Evolutionary conservation across 2,113 vertebrate species (phyloP), one percentile per base, ranked within the genome.

Genomic region (Macrotis lagotis): DNA sequence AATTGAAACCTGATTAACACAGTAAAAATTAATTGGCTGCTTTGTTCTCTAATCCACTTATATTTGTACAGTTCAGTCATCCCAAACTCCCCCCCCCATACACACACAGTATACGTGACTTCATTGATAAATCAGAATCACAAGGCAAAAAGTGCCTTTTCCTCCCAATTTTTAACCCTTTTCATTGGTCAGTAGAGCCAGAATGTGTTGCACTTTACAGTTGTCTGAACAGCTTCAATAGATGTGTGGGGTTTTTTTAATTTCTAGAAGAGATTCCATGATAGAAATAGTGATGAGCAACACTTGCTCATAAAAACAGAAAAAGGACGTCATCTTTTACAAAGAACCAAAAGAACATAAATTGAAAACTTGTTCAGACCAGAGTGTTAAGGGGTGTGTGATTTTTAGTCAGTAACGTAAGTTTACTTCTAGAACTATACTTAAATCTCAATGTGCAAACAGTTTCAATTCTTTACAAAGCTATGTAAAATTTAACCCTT

Each of bases 311-410:
- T 93, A 92, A 51, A 89, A 91, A 88, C 66, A 88, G 93, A 48
- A 50, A 91, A 89, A 94, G 51, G 51, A 89, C n/a, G n/a, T 44
- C 89, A 88, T 66, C 89, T 66, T 74, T 50, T 44, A 74, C 2
- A 92, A 66, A 83, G 53, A 50, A 89, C 88, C 91, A 51, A 50
- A 50, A 53, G 37, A 66, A 48, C 47, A 48, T 47, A 44, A 66
- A 44, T 14, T 52, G 25, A 28, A 25, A 55, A 92, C 88, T 49
- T 89, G 90, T 49, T 59, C 37, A 52, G 31, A 14, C 8, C 51
- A 97, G 96, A 97, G 95, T 96, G 94, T 93, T 95, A 44, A 96
- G 92, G 93, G 94, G 92, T 49, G 28, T 91, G 26, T 90, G 90
- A 94, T 8, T 93, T 50, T 91, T 91, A 89, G 89, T 91, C 91